A percentile compares a stretch with the other conserved stretches of the same genome.
Evolutionary conservation across 2,113 vertebrate genomes (phyloP).

Genomic region (Muntiacus reevesi): DNA sequence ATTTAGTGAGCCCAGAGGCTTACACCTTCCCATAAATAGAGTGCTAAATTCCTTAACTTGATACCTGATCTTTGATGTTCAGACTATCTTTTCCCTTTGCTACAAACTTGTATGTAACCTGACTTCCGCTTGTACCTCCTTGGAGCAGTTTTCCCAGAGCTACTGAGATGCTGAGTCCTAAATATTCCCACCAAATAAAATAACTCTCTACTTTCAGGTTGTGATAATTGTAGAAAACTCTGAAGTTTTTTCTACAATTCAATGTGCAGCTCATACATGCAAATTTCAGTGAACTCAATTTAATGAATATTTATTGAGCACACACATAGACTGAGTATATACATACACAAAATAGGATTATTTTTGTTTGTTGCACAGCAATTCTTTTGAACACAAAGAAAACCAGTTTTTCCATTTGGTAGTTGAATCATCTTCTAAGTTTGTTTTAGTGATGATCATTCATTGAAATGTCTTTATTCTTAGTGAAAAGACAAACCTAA

Average conservation of each 20-base stretch:
- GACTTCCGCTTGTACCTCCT: not conserved
- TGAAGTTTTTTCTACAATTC: not conserved
- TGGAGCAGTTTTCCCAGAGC: not conserved
- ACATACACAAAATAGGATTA: not conserved
- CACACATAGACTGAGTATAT: not conserved
- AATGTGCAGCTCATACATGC: not conserved
- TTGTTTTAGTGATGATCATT: not conserved
- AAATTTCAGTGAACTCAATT: constrained; percentile 1
- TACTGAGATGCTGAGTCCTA: not conserved
- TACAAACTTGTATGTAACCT: not conserved
- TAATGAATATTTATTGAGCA: not conserved
- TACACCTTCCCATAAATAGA: not conserved
- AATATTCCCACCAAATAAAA: not conserved
- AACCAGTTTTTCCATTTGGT: not conserved
- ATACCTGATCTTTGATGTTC: not conserved
- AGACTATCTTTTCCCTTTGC: not conserved
- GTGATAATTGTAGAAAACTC: not conserved
- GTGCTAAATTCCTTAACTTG: not conserved
- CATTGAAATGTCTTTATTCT: not conserved
- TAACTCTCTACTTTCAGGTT: not conserved
- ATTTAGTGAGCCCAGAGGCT: not conserved
- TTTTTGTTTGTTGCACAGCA: not conserved
- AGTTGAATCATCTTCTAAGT: not conserved
- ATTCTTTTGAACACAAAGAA: not conserved
- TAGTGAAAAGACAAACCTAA: not conserved